Evolutionary conservation across 2,113 vertebrate species (phyloP), one percentile per base, ranked within the genome.

Genomic region (Paratilapia polleni): DNA sequence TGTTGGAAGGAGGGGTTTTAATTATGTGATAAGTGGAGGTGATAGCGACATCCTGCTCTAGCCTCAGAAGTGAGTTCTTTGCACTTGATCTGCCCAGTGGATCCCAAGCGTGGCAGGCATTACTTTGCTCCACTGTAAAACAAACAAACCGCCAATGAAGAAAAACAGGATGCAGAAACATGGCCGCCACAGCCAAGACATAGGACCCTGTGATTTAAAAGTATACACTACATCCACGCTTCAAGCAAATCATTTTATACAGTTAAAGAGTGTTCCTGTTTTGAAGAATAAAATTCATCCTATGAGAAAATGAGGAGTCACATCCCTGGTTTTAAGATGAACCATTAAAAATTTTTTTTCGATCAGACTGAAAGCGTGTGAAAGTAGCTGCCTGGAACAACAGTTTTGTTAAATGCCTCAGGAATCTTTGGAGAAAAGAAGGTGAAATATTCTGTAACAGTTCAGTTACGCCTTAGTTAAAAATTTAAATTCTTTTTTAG

Each of bases 31-130:
- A 38, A 80, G 19, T 20, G 57, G 60, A 2, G 66, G 41, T 13
- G 84, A 84, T 86, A 81, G 80, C 2, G 34, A 81, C 77, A 85
- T 83, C 80, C 78, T 80, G 74, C 57, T 63, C 26, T 14, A 14
- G 31, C 68, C 77, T 92, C 82, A 38, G 85, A 92, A 76, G 84
- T 81, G 14, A 73, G 41, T 26, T 64, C 59, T 34, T 87, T 47
- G 22, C 34, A 58, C 74, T 89, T 81, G 86, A 91, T 91, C 87
- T 86, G 81, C 78, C 86, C 80, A 54, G 15, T 11, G 49, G 41
- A 41, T 66, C 89, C 86, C 66, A 2, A 8, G 73, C 81, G 78
- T 1, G 17, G 64, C 52, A 22, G 70, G 36, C 77, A 81, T 84
- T 22, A 87, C 60, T 78, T 77, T 83, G 62, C 58, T 54, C 56